Evolutionary conservation across 1,140 invertebrate genomes (phyloP), one percentile per base, ranked within the genome.

Genomic region (Halotydeus destructor): DNA sequence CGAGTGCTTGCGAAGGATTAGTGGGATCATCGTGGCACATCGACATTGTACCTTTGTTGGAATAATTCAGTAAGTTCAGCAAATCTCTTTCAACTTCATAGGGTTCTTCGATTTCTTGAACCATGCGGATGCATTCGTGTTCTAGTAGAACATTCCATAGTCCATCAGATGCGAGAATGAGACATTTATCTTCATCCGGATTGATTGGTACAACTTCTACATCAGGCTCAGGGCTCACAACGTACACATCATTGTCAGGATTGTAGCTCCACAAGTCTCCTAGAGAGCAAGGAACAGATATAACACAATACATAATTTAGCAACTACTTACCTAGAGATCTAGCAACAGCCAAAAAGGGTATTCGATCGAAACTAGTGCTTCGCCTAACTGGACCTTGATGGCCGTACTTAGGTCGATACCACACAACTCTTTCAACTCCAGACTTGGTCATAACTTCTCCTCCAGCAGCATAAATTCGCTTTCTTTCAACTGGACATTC

Each of bases 261-360:
- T 94, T 93, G 55, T 89, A 94, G 55, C 85, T 93, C 89, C 89
- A 97, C 1, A 96, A 65, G 63, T 97, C 89, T 46, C 89, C 75
- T 76, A 48, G 40, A 41, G 30, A 41, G 24, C 5, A 56, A 56
- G 39, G 35, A 34, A 46, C 34, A 41, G 36, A 45, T 19, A 30
- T 26, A 12, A 12, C 48, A 25, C 18, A 8, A 5, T n/a, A 40
- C 9, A 45, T 31, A 9, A 21, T 12, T 12, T 18, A 34, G 22
- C 9, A 38, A 49, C 2, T n/a, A 52, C 40, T 51, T 61, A 75
- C 75, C 89, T 45, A 97, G 61, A 23, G 85, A 86, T 49, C 89
- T 69, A 8, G 89, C 86, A 23, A 96, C 86, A 31, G 89, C 88
- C 36, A 97, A 62, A 57, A 97, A 97, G 0, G 89, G 89, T 52